Conservation (phyloP, 2,888 invertebrate species). For the Mythimna impura region DNA sequence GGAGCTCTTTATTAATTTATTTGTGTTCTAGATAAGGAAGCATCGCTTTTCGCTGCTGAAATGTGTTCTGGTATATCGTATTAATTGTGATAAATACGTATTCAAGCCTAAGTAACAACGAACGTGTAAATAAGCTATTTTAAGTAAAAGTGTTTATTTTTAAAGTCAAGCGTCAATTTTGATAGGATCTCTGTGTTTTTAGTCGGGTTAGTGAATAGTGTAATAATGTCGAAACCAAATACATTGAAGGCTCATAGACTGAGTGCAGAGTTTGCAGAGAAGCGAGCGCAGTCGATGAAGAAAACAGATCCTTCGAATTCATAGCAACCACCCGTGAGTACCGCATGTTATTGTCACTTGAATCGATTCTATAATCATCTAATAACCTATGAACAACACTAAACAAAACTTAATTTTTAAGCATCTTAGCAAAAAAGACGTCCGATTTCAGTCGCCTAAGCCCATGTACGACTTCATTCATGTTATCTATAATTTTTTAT, state of each 20-base stretch:
- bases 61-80: slow-evolving; percentile 68
- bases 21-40: slow-evolving; percentile 83
- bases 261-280: slow-evolving; percentile 88
- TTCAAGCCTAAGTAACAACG: slow-evolving; percentile 77
- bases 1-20: slow-evolving; percentile 86
- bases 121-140: slow-evolving; percentile 71
- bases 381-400: slow-evolving; percentile 10
- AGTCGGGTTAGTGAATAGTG: slow-evolving; percentile 71
- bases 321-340: slow-evolving; percentile 89
- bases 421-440: neutral
- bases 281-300: slow-evolving; percentile 83
- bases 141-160: slow-evolving; percentile 70
- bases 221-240: slow-evolving; percentile 86
- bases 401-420: neutral
- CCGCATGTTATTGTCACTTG: slow-evolving; percentile 45
- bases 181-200: slow-evolving; percentile 64
- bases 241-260: slow-evolving; percentile 88
- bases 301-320: slow-evolving; percentile 84
- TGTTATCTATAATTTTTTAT: neutral
- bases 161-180: slow-evolving; percentile 69
- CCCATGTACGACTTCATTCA: neutral
- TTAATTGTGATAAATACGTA: slow-evolving; percentile 75
- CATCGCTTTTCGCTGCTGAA: slow-evolving; percentile 75
- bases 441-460: neutral
- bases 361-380: slow-evolving; percentile 41